These are phyloP conservation scores for Meloe dianella DNA, from an alignment of 2,888 invertebrate genomes.

Conservation along the genomic window DNA sequence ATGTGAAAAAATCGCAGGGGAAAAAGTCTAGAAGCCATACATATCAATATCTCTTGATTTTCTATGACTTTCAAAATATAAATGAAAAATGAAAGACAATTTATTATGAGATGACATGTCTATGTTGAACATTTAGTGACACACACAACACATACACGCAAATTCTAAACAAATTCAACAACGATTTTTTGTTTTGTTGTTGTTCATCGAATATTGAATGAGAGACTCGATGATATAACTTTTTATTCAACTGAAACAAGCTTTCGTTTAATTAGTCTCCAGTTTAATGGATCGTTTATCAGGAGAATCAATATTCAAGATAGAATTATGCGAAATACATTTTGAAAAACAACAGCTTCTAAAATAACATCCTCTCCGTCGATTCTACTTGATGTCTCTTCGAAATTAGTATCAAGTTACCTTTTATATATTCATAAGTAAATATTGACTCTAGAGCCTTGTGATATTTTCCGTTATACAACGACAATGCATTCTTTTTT, in stretches of 20 bases:
- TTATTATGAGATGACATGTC: conserved; percentile 3
- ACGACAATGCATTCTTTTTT: background rate
- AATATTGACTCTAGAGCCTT: conserved; percentile 26
- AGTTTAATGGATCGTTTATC: conserved; percentile 12
- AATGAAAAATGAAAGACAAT: background rate
- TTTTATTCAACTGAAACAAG: conserved; percentile 1
- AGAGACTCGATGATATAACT: background rate
- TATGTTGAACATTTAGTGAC: background rate
- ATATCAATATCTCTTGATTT: background rate
- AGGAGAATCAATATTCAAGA: conserved; percentile 24
- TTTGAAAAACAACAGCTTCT: conserved; percentile 24
- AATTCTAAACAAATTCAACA: background rate
- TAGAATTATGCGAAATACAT: conserved; percentile 12
- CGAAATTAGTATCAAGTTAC: conserved; percentile 30
- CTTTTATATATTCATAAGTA: conserved; percentile 27
- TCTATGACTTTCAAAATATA: background rate
- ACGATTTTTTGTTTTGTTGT: background rate
- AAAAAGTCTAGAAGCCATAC: too few relatives aligned
- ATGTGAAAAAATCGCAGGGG: too few relatives aligned
- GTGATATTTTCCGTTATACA: conserved; percentile 22
- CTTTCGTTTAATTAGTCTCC: conserved; percentile 12
- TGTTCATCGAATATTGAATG: background rate
- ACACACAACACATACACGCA: too few relatives aligned
- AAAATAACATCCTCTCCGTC: conserved; percentile 18
- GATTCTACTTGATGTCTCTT: conserved; percentile 16